These are phyloP conservation scores for Chiroxiphia lanceolata DNA, from an alignment of 2,797 vertebrate genomes.

Conservation along the genomic window DNA sequence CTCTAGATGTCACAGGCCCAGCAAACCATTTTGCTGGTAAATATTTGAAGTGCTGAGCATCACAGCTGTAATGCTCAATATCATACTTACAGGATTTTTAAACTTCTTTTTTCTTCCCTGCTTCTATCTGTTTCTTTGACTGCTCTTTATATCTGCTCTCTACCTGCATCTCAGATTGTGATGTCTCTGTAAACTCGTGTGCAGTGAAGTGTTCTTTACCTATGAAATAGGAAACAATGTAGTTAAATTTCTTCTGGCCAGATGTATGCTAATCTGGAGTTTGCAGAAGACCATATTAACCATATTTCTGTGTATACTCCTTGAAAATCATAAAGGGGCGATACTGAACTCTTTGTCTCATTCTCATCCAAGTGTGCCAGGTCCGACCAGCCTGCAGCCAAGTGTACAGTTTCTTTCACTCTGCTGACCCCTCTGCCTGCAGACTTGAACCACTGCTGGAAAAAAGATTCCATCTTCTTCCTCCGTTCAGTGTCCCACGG, in stretches of 20 bases:
- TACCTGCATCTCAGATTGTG: neutral
- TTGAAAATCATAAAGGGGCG: neutral
- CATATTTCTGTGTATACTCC: neutral
- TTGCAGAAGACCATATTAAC: neutral
- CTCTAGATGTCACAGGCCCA: neutral
- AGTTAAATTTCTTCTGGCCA: neutral
- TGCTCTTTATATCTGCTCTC: neutral
- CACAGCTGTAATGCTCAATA: neutral
- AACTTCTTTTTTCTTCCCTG: neutral
- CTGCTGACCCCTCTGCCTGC: slow-evolving; percentile 95
- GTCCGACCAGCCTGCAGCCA: slow-evolving; percentile 94
- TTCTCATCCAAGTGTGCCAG: slow-evolving; percentile 81
- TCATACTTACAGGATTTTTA: neutral
- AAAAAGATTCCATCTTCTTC: slow-evolving; percentile 89
- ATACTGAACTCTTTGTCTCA: neutral
- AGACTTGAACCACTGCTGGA: slow-evolving; percentile 93
- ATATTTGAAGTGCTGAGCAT: neutral
- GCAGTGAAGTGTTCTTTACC: neutral
- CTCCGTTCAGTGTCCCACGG: slow-evolving; percentile 89
- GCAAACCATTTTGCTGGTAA: neutral
- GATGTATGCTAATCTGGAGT: neutral
- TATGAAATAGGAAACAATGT: neutral
- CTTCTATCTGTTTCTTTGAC: neutral
- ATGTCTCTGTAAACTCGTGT: neutral
- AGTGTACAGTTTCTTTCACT: slow-evolving; percentile 97